A percentile compares a stretch with the other conserved stretches of the same genome.
Conservation (phyloP, 2,888 invertebrate genomes). For the Sussaba pulchella region DNA sequence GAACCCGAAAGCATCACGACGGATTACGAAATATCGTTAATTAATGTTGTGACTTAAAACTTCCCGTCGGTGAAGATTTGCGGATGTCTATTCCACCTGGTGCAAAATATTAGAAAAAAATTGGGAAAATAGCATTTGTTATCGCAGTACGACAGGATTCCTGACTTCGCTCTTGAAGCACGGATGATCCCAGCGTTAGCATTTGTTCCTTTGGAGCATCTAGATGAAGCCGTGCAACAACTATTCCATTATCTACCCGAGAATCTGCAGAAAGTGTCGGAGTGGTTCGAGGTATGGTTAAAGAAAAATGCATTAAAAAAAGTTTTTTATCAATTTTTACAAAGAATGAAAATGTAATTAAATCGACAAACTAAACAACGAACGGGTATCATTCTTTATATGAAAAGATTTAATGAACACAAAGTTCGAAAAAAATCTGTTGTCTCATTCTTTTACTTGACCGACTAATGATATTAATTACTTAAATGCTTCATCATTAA, state of each 20-base stretch:
- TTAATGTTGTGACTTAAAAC: constrained; percentile 21
- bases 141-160: constrained; percentile 4
- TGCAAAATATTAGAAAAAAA: too few relatives aligned
- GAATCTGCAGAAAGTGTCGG: too few relatives aligned
- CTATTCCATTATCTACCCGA: too few relatives aligned
- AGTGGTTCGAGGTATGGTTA: constrained; percentile 44
- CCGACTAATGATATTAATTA: constrained; percentile 1
- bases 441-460: not conserved
- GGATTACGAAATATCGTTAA: constrained; percentile 45
- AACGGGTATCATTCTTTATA: not conserved
- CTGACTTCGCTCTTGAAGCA: constrained; percentile 28
- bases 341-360: not conserved
- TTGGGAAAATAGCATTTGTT: constrained; percentile 4
- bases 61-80: constrained; percentile 28
- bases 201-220: too few relatives aligned
- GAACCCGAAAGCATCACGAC: constrained; percentile 32
- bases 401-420: not conserved
- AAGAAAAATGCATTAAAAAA: not conserved
- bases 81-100: constrained; percentile 44
- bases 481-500: not conserved
- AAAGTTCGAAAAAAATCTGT: not conserved
- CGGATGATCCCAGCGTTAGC: constrained; percentile 35
- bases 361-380: not conserved
- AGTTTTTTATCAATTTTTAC: not conserved
- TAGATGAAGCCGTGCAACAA: too few relatives aligned